phyloP scores from a whole-genome alignment of 2,797 vertebrate genomes.

The Cichlasoma orientale region DNA sequence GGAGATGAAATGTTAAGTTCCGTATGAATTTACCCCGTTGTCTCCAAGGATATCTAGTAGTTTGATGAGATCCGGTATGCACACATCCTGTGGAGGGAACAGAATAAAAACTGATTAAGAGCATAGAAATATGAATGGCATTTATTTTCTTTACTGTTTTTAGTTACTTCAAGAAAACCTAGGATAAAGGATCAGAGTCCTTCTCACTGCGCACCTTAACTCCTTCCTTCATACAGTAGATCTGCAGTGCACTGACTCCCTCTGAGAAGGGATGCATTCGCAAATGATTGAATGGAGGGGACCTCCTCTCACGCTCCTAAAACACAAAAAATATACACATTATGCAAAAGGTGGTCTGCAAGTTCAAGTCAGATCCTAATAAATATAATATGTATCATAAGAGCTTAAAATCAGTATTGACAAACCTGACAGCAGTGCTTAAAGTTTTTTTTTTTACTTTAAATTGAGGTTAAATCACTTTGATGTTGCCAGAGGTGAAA shows the following conservation, averaged over 20 bases:
- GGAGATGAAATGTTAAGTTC: background rate
- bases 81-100: constrained; percentile 87
- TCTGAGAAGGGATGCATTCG: constrained; percentile 97
- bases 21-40: constrained; percentile 88
- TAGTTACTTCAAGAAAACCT: fast-evolving
- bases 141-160: background rate
- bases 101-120: background rate
- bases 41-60: constrained; percentile 97
- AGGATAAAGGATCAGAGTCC: background rate
- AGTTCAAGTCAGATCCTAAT: background rate
- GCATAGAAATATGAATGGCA: background rate
- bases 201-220: constrained; percentile 84
- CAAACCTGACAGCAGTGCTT: background rate
- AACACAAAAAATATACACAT: background rate
- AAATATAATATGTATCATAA: background rate
- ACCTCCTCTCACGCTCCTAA: constrained; percentile 95
- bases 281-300: constrained; percentile 95
- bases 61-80: constrained; percentile 98
- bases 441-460: background rate
- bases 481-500: background rate
- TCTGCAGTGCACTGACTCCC: constrained; percentile 96
- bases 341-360: background rate
- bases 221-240: constrained; percentile 99
- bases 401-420: background rate
- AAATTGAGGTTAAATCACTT: background rate